Conservation (phyloP, 2,797 vertebrate species). For the Dendrocincla fuliginosa region DNA sequence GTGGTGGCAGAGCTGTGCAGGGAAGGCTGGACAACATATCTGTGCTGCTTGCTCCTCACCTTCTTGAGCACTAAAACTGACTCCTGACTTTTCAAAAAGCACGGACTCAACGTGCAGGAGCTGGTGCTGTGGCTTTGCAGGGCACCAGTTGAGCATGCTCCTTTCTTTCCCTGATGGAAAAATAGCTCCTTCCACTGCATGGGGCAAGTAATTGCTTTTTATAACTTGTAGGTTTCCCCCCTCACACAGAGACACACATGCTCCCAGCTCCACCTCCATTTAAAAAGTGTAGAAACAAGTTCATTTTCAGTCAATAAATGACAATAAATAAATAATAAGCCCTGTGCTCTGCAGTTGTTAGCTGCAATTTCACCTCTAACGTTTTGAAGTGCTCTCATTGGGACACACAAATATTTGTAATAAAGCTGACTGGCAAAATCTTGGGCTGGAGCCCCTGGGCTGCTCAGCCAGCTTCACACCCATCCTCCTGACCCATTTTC, state of each 20-base stretch:
- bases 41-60: not conserved
- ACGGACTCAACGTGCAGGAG: not conserved
- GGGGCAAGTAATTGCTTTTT: not conserved
- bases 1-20: not conserved
- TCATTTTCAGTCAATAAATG: slow-evolving; percentile 50
- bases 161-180: not conserved
- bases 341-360: not conserved
- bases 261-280: not conserved
- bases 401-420: slow-evolving; percentile 46
- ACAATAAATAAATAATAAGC: slow-evolving; percentile 29
- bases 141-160: not conserved
- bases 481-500: not conserved
- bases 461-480: slow-evolving; percentile 24
- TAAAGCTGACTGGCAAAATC: slow-evolving; percentile 46
- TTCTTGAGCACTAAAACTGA: not conserved
- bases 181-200: not conserved
- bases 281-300: slow-evolving; percentile 40
- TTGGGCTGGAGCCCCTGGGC: not conserved
- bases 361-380: not conserved
- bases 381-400: slow-evolving; percentile 17
- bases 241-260: not conserved
- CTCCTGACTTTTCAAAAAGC: not conserved
- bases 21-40: not conserved
- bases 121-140: not conserved
- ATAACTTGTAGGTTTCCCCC: accelerated